Evolutionary conservation across 1,140 invertebrate species (phyloP), one percentile per base, ranked within the genome.

Genomic region (Ganaspis sp.): DNA sequence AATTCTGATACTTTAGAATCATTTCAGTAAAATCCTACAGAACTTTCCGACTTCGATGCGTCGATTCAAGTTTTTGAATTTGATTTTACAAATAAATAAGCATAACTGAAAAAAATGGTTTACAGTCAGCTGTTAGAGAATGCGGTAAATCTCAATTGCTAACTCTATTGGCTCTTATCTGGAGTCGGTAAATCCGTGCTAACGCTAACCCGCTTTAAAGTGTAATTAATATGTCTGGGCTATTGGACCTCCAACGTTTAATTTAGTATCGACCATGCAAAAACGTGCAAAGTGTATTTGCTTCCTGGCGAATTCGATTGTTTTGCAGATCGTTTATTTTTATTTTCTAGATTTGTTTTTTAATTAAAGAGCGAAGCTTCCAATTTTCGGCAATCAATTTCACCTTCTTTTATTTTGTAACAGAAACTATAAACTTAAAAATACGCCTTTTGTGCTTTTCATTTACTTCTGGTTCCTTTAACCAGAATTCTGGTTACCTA

Each of bases 191-290:
- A 87, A 86, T 87, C 81, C 76, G 75, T 72, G 76, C 78, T 83
- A 81, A 73, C 74, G 71, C 72, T 83, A 82, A 85, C 78, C 81
- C 82, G 79, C 78, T 85, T 86, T 84, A 86, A 86, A 86, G 78
- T 75, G 83, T 83, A 86, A 86, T 86, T 85, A 86, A 85, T 86
- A 83, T 80, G 81, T 83, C 82, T 78, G 75, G 74, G 83, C 79
- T 82, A 82, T 79, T 79, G 75, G 77, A 75, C 77, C 79, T 74
- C 76, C 77, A 70, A 75, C 70, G 73, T 73, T 77, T 84, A 84
- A 85, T 83, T 83, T 83, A 84, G 72, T 72, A 81, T 77, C 72
- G 78, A 75, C 73, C 70, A 74, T 73, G 23, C 37, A 76, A 72
- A 81, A 76, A 79, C 79, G 74, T 54, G 40, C 74, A 34, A 76